Evolutionary conservation across 1,140 invertebrate genomes (phyloP).

Genomic region (Aphis gossypii): DNA sequence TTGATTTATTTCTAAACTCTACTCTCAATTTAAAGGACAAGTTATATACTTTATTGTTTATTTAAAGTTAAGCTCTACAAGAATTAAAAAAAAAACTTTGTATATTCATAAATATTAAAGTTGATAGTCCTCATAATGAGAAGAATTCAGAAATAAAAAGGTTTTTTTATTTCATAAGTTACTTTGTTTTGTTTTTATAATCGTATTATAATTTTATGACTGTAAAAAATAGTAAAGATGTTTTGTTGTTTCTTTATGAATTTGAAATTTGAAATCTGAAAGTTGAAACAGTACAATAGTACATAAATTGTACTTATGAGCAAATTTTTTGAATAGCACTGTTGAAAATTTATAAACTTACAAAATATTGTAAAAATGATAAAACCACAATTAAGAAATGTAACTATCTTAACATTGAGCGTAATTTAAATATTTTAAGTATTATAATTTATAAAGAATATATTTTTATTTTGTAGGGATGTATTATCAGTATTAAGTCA

Average conservation of each 20-base stretch:
- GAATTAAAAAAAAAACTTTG: too few relatives aligned
- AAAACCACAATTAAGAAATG: background rate
- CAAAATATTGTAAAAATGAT: background rate
- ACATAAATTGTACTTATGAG: background rate
- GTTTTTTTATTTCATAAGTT: background rate
- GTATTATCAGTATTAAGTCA: constrained; percentile 87
- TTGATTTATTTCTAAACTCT: background rate
- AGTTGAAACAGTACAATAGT: background rate
- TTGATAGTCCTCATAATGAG: background rate
- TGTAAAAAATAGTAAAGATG: background rate
- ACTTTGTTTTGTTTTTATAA: background rate
- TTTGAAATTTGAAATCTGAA: background rate
- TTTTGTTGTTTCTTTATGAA: background rate
- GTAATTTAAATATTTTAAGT: background rate
- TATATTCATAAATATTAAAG: background rate
- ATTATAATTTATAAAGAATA: background rate
- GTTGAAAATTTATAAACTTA: too few relatives aligned
- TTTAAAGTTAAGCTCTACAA: background rate
- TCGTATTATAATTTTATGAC: background rate
- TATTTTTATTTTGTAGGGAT: constrained; percentile 75
- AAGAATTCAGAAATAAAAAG: background rate
- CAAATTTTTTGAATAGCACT: background rate
- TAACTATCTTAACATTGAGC: background rate
- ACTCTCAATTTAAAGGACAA: background rate
- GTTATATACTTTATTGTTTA: background rate